Percentiles rank a stretch among this genome's conserved stretches.
phyloP scores from a whole-genome alignment of 1,140 invertebrate species.

The Diabrotica undecimpunctata region DNA sequence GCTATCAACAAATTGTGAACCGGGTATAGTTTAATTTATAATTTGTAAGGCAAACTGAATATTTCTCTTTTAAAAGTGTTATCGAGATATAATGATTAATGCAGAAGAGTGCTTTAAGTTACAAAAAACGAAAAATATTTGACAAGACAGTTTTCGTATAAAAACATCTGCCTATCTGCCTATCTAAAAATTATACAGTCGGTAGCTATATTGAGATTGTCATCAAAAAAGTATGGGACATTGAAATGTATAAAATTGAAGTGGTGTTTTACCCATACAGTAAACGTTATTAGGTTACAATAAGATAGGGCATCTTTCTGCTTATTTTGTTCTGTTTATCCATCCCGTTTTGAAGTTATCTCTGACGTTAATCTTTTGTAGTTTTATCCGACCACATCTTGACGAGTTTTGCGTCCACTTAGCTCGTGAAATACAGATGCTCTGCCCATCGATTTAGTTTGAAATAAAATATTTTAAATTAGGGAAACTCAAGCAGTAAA shows the following conservation, averaged over 20 bases:
- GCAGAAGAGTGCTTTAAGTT: too few species aligned
- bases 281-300: slow-evolving; percentile 15
- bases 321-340: slow-evolving; percentile 6
- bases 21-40: too few species aligned
- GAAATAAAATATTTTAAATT: too few species aligned
- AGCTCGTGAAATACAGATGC: too few species aligned
- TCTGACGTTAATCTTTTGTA: slow-evolving; percentile 4
- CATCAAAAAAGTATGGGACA: slow-evolving; percentile 5
- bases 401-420: background rate
- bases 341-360: background rate
- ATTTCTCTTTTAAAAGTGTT: too few species aligned
- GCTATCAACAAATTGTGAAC: too few species aligned
- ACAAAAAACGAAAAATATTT: too few species aligned
- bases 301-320: slow-evolving; percentile 12
- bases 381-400: slow-evolving; percentile 11
- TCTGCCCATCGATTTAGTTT: too few species aligned
- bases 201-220: background rate
- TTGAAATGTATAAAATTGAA: slow-evolving; percentile 1
- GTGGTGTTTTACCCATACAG: slow-evolving; percentile 12
- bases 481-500: too few species aligned
- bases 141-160: background rate
- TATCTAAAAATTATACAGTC: slow-evolving; percentile 1
- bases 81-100: too few species aligned
- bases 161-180: background rate
- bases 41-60: too few species aligned